These are phyloP conservation scores for Pipistrellus nathusii DNA, from an alignment of 2,797 vertebrate genomes.

Conservation along the genomic window DNA sequence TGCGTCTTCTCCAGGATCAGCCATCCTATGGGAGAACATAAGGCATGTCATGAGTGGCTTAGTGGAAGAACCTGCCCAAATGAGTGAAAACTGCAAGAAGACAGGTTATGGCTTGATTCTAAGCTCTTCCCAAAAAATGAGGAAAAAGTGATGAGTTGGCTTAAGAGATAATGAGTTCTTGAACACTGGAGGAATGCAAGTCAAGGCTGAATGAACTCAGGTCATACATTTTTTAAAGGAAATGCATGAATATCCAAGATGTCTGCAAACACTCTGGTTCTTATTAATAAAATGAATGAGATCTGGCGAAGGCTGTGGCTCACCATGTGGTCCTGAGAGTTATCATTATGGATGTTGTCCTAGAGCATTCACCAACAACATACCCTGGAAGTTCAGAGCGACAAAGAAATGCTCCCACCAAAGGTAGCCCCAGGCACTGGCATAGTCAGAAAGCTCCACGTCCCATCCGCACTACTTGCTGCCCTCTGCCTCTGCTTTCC, in stretches of 20 bases:
- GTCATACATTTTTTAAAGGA: background rate
- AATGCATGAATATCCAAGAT: background rate
- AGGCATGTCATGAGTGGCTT: background rate
- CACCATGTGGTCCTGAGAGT: slow-evolving; percentile 17
- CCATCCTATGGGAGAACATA: background rate
- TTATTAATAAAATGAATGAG: background rate
- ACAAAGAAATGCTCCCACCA: background rate
- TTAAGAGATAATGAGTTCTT: background rate
- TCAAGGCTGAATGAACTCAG: background rate
- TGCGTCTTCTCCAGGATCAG: background rate
- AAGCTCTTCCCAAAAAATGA: background rate
- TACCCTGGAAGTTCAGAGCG: background rate
- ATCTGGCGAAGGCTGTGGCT: background rate
- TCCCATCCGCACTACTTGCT: background rate
- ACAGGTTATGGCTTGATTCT: background rate
- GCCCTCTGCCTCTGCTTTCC: slow-evolving; percentile 31
- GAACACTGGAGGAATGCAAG: background rate
- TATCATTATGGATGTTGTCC: slow-evolving; percentile 25
- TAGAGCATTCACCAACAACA: slow-evolving; percentile 4
- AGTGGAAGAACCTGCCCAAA: background rate
- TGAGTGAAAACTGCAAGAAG: slow-evolving; percentile 7
- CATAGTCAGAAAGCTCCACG: background rate
- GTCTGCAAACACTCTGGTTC: slow-evolving; percentile 33
- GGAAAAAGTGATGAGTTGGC: background rate
- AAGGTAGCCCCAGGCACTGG: background rate